A percentile compares a stretch with the other conserved stretches of the same genome.
These are phyloP conservation scores for Zosterops borbonicus DNA, from an alignment of 2,113 vertebrate genomes.

Conservation along the genomic window DNA sequence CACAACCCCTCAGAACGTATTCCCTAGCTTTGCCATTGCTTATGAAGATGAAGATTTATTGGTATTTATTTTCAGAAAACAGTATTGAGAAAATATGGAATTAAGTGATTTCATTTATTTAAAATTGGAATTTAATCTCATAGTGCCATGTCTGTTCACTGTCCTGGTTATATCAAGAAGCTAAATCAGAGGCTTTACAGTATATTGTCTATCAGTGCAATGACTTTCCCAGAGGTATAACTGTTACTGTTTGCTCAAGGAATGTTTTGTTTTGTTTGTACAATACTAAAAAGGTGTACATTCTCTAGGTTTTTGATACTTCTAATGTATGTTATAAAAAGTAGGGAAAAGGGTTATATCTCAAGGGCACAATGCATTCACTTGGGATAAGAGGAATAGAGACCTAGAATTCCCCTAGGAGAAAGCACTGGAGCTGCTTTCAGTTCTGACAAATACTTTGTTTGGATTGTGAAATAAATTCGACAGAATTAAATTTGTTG, in stretches of 20 bases:
- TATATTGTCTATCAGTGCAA: background rate
- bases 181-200: background rate
- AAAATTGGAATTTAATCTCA: background rate
- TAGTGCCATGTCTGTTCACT: background rate
- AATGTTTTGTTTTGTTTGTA: background rate
- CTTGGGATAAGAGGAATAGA: background rate
- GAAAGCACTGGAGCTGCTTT: background rate
- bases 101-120: background rate
- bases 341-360: background rate
- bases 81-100: background rate
- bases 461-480: constrained; percentile 5
- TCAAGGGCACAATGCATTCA: background rate
- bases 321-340: background rate
- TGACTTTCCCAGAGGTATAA: background rate
- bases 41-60: background rate
- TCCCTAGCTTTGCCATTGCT: background rate
- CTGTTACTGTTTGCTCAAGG: background rate
- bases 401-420: background rate
- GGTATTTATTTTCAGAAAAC: background rate
- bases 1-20: background rate
- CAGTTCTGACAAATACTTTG: background rate
- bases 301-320: background rate
- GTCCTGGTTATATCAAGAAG: background rate
- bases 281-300: background rate
- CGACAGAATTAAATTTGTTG: background rate